These are phyloP conservation scores for Sebastes steindachneri DNA, from an alignment of 2,797 vertebrate genomes.

Conservation along the genomic window DNA sequence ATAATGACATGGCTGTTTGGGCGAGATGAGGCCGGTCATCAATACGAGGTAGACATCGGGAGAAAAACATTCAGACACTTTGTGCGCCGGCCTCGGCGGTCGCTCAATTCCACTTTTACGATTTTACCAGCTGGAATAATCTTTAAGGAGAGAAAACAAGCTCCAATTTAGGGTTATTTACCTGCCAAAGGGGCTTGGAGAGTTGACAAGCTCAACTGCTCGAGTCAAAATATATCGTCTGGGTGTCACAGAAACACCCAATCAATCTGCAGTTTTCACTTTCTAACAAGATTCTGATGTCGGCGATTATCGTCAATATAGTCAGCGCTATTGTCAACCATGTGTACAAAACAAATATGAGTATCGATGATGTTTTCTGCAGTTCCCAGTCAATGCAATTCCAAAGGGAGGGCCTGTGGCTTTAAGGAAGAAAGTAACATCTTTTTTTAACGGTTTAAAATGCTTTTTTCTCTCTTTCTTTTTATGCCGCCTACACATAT, in stretches of 20 bases:
- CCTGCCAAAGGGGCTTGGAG: neutral
- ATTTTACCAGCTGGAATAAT: conserved; percentile 13
- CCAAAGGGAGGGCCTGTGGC: neutral
- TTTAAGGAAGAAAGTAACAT: neutral
- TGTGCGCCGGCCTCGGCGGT: neutral
- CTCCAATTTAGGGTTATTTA: conserved; percentile 31
- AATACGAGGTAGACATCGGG: neutral
- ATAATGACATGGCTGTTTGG: neutral
- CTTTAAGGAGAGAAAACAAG: conserved; percentile 1
- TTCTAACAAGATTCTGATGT: neutral
- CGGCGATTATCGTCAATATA: no score
- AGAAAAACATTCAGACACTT: conserved; percentile 12
- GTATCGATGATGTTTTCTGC: neutral
- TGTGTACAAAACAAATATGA: neutral
- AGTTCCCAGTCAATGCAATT: neutral
- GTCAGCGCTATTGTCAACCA: neutral
- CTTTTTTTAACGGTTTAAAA: no score
- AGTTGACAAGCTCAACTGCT: conserved; percentile 5
- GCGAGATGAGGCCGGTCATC: neutral
- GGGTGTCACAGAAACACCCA: conserved; percentile 4
- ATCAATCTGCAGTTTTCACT: neutral
- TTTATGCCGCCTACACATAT: neutral
- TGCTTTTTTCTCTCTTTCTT: neutral
- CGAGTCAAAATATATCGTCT: neutral
- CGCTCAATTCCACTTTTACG: conserved; percentile 14